A percentile compares a stretch with the other conserved stretches of the same genome.
phyloP scores from a whole-genome alignment of 2,113 vertebrate species.

The Paedocypris sp. region DNA sequence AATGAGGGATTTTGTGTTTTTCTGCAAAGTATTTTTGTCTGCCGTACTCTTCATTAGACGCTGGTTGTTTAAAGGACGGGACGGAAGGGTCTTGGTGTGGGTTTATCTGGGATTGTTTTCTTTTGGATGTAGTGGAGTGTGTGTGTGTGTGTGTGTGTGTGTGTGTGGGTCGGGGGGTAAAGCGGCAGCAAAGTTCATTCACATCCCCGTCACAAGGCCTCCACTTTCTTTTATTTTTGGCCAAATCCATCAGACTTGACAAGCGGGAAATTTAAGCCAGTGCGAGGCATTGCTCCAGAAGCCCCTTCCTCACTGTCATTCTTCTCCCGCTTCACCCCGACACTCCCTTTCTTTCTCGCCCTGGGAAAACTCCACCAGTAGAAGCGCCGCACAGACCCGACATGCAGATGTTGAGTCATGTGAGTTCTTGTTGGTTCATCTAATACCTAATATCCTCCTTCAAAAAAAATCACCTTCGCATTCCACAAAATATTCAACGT shows the following conservation, averaged over 20 bases:
- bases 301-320: conserved; percentile 71
- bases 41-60: conserved; percentile 41
- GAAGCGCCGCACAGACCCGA: conserved; percentile 56
- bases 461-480: too few species aligned
- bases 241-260: conserved; percentile 87
- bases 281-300: conserved; percentile 74
- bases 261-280: conserved; percentile 82
- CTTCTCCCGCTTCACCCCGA: conserved; percentile 48
- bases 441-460: too few species aligned
- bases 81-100: conserved; percentile 52
- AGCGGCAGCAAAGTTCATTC: conserved; percentile 35
- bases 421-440: conserved; percentile 92
- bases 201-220: conserved; percentile 68
- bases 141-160: too few species aligned
- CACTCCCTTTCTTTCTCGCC: background rate
- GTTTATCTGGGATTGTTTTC: conserved; percentile 32
- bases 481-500: too few species aligned
- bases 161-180: conserved; percentile 36
- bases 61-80: conserved; percentile 48
- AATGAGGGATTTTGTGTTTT: conserved; percentile 40
- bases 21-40: conserved; percentile 26
- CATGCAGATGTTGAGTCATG: conserved; percentile 97
- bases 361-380: conserved; percentile 69
- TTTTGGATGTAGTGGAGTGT: too few species aligned
- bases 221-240: conserved; percentile 90